A percentile compares a stretch with the other conserved stretches of the same genome.
phyloP scores from a whole-genome alignment of 2,113 vertebrate genomes.

The Lipophrys pholis region DNA sequence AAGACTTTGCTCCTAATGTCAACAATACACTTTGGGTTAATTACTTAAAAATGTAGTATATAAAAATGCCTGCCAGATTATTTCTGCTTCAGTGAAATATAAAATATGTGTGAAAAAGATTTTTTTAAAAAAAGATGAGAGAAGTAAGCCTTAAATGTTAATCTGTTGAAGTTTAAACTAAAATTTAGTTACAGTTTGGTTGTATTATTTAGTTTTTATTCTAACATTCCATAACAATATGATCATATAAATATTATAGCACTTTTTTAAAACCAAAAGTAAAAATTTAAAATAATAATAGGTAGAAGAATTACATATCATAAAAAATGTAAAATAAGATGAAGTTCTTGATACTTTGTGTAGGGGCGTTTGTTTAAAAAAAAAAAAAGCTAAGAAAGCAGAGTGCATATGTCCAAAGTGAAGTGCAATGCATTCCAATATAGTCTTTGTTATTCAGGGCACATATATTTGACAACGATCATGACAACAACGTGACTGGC shows the following conservation, averaged over 20 bases:
- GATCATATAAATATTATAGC: too few relatives aligned
- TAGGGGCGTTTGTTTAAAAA: too few relatives aligned
- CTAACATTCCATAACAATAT: too few relatives aligned
- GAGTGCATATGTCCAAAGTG: too few relatives aligned
- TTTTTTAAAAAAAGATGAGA: neutral
- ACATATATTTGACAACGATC: neutral
- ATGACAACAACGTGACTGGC: neutral
- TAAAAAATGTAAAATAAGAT: neutral
- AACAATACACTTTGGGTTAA: neutral
- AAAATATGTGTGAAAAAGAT: slow-evolving; percentile 5
- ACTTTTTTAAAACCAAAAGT: too few relatives aligned
- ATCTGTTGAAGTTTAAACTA: slow-evolving; percentile 2
- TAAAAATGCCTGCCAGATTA: too few relatives aligned
- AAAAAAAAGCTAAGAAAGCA: too few relatives aligned
- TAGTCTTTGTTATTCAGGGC: neutral
- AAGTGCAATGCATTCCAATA: neutral
- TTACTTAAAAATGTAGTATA: too few relatives aligned
- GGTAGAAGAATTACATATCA: neutral
- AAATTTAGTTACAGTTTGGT: neutral
- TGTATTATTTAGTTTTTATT: neutral
- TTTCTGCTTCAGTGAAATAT: too few relatives aligned
- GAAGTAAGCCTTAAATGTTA: neutral
- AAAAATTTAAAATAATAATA: too few relatives aligned
- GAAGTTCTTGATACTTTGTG: too few relatives aligned
- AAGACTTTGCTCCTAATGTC: slow-evolving; percentile 11